Conservation (phyloP, 2,888 invertebrate species). For the Cantharis nigra region DNA sequence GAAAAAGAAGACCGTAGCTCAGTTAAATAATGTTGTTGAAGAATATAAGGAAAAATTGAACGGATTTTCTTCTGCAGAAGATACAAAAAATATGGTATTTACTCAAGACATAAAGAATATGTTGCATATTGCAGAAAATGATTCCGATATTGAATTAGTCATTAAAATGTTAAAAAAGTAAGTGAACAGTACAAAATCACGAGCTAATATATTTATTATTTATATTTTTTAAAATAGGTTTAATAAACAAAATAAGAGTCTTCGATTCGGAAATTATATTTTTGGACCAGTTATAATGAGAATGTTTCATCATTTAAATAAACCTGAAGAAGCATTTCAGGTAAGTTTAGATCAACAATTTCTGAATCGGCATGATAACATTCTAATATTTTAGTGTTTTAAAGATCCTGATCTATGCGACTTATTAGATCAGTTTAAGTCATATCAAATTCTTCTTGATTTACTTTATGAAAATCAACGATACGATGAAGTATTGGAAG, state of each 20-base stretch:
- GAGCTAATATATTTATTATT: neutral
- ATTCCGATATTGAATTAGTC: slow-evolving; percentile 66
- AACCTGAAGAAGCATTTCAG: slow-evolving; percentile 68
- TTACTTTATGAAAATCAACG: slow-evolving; percentile 69
- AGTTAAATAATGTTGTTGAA: slow-evolving; percentile 65
- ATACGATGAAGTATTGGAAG: slow-evolving; percentile 68
- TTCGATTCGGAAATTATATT: slow-evolving; percentile 77
- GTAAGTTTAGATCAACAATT: slow-evolving; percentile 50
- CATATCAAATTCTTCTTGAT: slow-evolving; percentile 72
- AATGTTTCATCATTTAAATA: slow-evolving; percentile 71
- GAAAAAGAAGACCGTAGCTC: slow-evolving; percentile 61
- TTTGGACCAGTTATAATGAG: slow-evolving; percentile 87
- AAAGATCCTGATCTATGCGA: slow-evolving; percentile 63
- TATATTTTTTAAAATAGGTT: slow-evolving; percentile 58
- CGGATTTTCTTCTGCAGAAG: slow-evolving; percentile 61
- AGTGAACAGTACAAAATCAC: slow-evolving; percentile 32
- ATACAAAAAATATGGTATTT: slow-evolving; percentile 70
- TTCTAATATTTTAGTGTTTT: slow-evolving; percentile 63
- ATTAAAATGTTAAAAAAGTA: slow-evolving; percentile 73
- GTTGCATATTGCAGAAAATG: slow-evolving; percentile 69
- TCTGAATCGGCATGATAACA: neutral
- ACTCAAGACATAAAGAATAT: slow-evolving; percentile 86
- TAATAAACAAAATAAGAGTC: slow-evolving; percentile 69
- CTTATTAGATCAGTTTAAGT: slow-evolving; percentile 74
- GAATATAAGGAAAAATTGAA: slow-evolving; percentile 74